Evolutionary conservation across 2,888 invertebrate species (phyloP).

Genomic region (Priocnemis perturbator): DNA sequence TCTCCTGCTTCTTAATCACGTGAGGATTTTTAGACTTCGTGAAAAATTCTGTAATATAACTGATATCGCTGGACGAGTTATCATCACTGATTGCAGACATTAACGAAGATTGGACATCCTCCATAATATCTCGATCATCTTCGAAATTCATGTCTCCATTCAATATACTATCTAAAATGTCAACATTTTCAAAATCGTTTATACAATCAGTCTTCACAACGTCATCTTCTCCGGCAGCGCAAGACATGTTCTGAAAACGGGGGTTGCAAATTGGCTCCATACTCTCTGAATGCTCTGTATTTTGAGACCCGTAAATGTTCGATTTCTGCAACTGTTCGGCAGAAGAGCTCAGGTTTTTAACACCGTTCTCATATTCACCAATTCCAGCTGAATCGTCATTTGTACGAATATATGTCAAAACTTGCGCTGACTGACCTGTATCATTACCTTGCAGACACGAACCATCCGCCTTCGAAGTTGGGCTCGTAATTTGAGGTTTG

Average conservation of each 20-base stretch:
- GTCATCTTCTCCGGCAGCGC: constrained; percentile 21
- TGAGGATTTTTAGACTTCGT: constrained; percentile 23
- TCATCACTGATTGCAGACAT: constrained; percentile 39
- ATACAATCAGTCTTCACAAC: constrained; percentile 22
- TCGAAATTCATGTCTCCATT: constrained; percentile 46
- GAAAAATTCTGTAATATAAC: constrained; percentile 43
- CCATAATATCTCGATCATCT: constrained; percentile 53
- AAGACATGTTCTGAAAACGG: constrained; percentile 10
- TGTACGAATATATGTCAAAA: constrained; percentile 10
- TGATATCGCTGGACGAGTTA: constrained; percentile 33
- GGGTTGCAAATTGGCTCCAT: constrained; percentile 14
- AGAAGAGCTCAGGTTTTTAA: constrained; percentile 11
- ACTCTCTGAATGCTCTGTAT: constrained; percentile 17
- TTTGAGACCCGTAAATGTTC: constrained; percentile 6
- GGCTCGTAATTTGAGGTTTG: constrained; percentile 14
- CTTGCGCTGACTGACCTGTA: constrained; percentile 10
- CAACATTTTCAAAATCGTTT: constrained; percentile 17
- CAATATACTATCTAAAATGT: constrained; percentile 11
- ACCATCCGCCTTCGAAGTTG: constrained; percentile 26
- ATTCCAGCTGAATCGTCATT: constrained; percentile 27
- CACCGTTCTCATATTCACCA: constrained; percentile 13
- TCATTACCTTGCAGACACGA: constrained; percentile 13
- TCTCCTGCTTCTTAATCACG: constrained; percentile 22
- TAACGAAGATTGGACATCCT: constrained; percentile 41
- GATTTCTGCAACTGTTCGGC: constrained; percentile 18